Evolutionary conservation across 2,797 vertebrate genomes (phyloP), one percentile per base, ranked within the genome.

Genomic region (Schizopygopsis pylzovi): DNA sequence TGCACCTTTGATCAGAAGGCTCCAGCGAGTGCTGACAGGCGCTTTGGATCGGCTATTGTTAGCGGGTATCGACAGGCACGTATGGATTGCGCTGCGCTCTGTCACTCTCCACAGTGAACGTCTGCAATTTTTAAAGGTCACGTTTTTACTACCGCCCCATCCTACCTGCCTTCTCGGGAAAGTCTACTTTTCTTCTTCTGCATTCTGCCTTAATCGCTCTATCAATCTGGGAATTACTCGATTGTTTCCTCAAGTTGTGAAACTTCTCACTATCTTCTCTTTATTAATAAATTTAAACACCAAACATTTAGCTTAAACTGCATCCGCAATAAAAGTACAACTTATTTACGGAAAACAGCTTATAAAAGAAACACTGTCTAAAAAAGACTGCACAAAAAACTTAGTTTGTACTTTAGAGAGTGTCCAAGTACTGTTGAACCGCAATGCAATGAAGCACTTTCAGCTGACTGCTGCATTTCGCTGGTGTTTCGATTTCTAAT

Each of bases 81-180:
- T 96, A 97, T 96, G 93, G 96, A 96, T 95, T 93, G 88, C 28
- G 84, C 93, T 92, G 91, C 89, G 85, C 88, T 4, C 85, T 96
- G 96, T 93, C 95, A 95, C 91, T 96, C 95, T 94, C 89, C 52
- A 70, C 91, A 86, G 89, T 93, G 90, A 91, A 89, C 89, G 95
- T 96, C 95, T 94, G 95, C 96, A 97, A 95, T 94, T 93, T 95
- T 93, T 95, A 96, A 97, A 97, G 96, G 96, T 98, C 96, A 97
- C 92, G 89, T 89, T 91, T 90, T 84, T 52, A 61, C 83, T 79
- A 79, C 71, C 78, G 47, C 43, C 56, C 47, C 83, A 77, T 78
- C 56, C 82, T 54, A 78, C 84, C 63, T 54, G 67, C 87, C 84
- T 86, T 82, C 81, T 78, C 10, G 68, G 49, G 73, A 39, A 59